Base-by-base conservation (phyloP, 2,113 vertebrate genomes). In the Cygnus atratus region DNA sequence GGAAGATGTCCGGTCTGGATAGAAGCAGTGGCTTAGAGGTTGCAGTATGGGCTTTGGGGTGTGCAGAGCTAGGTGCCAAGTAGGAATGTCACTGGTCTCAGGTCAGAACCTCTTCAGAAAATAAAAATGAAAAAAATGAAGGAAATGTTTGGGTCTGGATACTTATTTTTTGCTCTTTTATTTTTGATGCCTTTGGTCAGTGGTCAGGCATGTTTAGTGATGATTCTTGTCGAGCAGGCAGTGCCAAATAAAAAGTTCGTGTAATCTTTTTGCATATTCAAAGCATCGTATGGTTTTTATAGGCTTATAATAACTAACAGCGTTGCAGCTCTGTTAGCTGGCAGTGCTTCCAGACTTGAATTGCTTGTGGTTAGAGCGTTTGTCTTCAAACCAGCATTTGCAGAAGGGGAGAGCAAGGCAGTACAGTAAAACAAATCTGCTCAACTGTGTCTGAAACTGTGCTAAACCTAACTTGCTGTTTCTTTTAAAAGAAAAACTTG, bases 1-100 rank as follows among this genome's bases (percentile, higher is more conserved):
- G 29, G 11, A 6, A 28, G 26, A 41, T 43, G 37, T 73, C 41
- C 58, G 7, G 7, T 50, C 19, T 71, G 31, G 87, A 29, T 55
- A 7, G 22, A 46, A 9, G 37, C 46, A 37, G 0, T 22, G 61
- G 26, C 13, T 14, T 1, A 0, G 88, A 26, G 48, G 25, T 24
- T 65, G 20, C 55, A 31, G 18, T 37, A 73, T 46, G n/a, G 74
- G 21, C n/a, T 55, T 84, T 75, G 68, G 52, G 43, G 54, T 54
- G 63, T 43, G 13, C 58, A 63, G 72, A 79, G 8, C 35, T 52
- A 48, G 37, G 5, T 37, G 10, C 22, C 29, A 29, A 65, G 22
- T 20, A 37, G 50, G 46, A 77, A n/a, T 77, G 88, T 88, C 58
- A n/a, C 37, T 22, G 35, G 5, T 50, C 8, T 88, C 3, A 1